Base-by-base conservation (phyloP, 1,140 invertebrate genomes). In the Drosophila baimaii region DNA sequence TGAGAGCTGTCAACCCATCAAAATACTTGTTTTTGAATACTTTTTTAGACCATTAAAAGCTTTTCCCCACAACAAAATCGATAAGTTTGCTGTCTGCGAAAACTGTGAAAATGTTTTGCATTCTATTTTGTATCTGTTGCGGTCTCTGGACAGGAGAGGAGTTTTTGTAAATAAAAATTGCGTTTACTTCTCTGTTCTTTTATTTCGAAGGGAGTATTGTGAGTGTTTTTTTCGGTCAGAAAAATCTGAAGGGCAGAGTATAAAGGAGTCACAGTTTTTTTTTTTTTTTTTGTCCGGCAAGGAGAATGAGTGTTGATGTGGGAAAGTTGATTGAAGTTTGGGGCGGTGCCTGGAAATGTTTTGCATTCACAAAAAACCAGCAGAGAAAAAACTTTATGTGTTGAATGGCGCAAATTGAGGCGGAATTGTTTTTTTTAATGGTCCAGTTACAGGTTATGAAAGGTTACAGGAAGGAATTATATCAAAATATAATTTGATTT, bases 41-140 rank as follows among this genome's bases (percentile, higher is more conserved):
- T 44, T 72, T 76, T 57, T 85, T 80, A 65, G 81, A 85, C 81
- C 81, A 85, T 85, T 85, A 85, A 77, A 85, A 85, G 52, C 77
- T 75, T 84, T 75, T 77, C 39, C 55, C 25, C 70, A 70, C 81
- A 78, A 69, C 62, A 81, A 79, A 83, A 85, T 73, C 71, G 39
- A 69, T 69, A 66, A 66, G 66, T 62, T 73, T 64, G n/a, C 39
- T 21, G 54, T 70, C 49, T 17, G 33, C 51, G 51, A 52, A 56
- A 52, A 51, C 55, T 43, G 66, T 52, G 49, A 73, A 70, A 69
- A 69, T 69, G 41, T 77, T 74, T 79, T 75, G 17, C 41, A 51
- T 49, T 66, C 49, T 49, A 43, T 56, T 54, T 51, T 63, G 41
- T 43, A n/a, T 35, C n/a, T 27, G 51, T 23, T 74, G 52, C 21